Percentiles rank a stretch among this genome's conserved stretches.
Evolutionary conservation across 1,140 invertebrate genomes (phyloP).

Genomic region (Branchinecta lindahli): DNA sequence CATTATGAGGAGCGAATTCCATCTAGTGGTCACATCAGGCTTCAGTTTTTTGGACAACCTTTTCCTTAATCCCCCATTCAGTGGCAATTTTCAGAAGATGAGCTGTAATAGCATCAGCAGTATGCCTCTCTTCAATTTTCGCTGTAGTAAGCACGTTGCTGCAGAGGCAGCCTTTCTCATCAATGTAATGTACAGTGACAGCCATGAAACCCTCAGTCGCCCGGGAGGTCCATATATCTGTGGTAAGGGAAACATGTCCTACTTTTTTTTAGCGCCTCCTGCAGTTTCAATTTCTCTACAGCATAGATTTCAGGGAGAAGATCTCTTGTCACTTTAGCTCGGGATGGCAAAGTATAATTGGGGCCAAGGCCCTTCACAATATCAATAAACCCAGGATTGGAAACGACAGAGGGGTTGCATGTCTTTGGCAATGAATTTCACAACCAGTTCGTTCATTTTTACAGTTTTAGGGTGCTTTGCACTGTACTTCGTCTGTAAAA

Average conservation of each 20-base stretch:
- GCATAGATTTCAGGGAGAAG: neutral
- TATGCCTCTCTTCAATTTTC: constrained; percentile 9
- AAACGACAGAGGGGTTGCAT: constrained; percentile 4
- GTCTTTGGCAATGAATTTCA: constrained; percentile 1
- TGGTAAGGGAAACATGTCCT: neutral
- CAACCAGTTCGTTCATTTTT: constrained; percentile 9
- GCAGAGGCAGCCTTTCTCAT: constrained; percentile 1
- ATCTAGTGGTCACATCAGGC: constrained; percentile 8
- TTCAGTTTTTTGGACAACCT: constrained; percentile 5
- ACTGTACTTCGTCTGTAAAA: constrained; percentile 2
- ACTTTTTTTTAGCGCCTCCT: constrained; percentile 4
- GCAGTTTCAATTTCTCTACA: constrained; percentile 5
- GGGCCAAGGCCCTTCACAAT: neutral
- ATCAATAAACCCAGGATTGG: constrained; percentile 8
- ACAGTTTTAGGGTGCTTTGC: constrained; percentile 8
- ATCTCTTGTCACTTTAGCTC: constrained; percentile 5
- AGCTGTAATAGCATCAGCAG: constrained; percentile 1
- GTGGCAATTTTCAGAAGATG: neutral
- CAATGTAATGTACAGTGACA: constrained; percentile 1
- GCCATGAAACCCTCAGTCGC: neutral
- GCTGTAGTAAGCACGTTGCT: neutral
- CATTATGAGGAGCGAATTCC: constrained; percentile 8
- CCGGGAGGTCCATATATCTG: constrained; percentile 7
- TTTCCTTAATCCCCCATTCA: constrained; percentile 8
- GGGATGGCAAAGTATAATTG: constrained; percentile 8